Base-by-base conservation (phyloP, 2,888 invertebrate species). In the Diachrysia chrysitis region DNA sequence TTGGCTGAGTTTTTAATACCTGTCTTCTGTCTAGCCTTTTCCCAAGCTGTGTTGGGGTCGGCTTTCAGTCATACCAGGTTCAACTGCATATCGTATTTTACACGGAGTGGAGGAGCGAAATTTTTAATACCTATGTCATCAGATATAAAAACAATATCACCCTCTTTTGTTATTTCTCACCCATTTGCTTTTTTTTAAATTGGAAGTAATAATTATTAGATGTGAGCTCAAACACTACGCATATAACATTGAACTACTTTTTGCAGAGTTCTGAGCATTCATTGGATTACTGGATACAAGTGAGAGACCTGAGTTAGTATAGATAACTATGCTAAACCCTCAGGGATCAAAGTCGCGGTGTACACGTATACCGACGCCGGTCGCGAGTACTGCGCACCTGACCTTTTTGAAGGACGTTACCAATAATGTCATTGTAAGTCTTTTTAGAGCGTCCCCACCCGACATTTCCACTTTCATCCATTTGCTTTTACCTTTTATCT, bases 311-410 rank as follows among this genome's bases (percentile, higher is more conserved):
- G n/a, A 3, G 42, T n/a, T 6, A n/a, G 42, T 42, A 42, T 42
- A n/a, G 42, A 42, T 42, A 42, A 42, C 14, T 37, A 37, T 42
- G 21, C 10, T 51, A 51, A 12, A 19, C 12, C 48, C 21, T 21
- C 12, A 19, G 12, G 21, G 19, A 19, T 48, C 17, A 48, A 46
- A 48, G 19, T 19, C 48, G 21, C 21, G 19, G 19, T 51, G 21
- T 7, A n/a, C 12, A 10, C 19, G 21, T 51, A 51, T 21, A 51
- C 21, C 46, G 17, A 9, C 17, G 46, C 46, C n/a, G 21, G 48
- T 42, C 16, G 42, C 42, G 42, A 21, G 48, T 51, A 51, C 48
- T 3, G 48, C 48, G 48, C 62, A 55, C 54, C 25, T 48, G 58
- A 21, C 51, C 48, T 29, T 32, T 48, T 51, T 51, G 48, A 51